Conservation (phyloP, 1,140 invertebrate genomes). For the Drosophila kikkawai region DNA sequence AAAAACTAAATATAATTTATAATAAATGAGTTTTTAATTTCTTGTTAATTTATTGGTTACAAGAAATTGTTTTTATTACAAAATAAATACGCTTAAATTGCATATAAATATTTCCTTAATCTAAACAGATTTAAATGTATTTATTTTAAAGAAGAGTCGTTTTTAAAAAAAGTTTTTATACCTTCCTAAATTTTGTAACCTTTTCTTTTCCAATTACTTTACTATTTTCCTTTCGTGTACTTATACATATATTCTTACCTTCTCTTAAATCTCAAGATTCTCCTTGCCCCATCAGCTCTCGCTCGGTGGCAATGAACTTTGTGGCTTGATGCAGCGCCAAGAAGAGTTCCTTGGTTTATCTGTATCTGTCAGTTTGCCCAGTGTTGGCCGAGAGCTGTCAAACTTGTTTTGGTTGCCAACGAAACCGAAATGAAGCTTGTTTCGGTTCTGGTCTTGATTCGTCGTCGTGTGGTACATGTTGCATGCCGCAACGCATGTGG, state of each 20-base stretch:
- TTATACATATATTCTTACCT: neutral
- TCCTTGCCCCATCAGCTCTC: neutral
- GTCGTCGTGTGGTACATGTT: slow-evolving; percentile 60
- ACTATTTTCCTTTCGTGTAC: neutral
- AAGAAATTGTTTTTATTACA: neutral
- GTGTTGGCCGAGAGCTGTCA: slow-evolving; percentile 60
- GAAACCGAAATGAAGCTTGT: slow-evolving; percentile 77
- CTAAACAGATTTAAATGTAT: neutral
- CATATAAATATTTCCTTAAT: neutral
- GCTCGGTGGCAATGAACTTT: slow-evolving; percentile 69
- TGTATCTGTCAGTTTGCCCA: slow-evolving; percentile 53
- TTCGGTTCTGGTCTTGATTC: slow-evolving; percentile 29
- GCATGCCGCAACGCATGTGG: slow-evolving; percentile 67
- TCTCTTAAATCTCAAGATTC: slow-evolving; percentile 1
- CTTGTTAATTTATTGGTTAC: no score
- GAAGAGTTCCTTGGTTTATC: slow-evolving; percentile 43
- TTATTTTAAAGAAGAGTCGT: no score
- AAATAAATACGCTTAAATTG: neutral
- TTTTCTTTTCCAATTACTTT: neutral
- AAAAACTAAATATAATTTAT: neutral
- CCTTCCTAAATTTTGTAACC: neutral
- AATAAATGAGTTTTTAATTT: no score
- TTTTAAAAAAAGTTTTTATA: no score
- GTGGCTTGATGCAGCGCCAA: slow-evolving; percentile 36
- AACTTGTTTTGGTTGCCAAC: slow-evolving; percentile 70